Conservation (phyloP, 1,140 invertebrate genomes). For the Papilio polytes region DNA sequence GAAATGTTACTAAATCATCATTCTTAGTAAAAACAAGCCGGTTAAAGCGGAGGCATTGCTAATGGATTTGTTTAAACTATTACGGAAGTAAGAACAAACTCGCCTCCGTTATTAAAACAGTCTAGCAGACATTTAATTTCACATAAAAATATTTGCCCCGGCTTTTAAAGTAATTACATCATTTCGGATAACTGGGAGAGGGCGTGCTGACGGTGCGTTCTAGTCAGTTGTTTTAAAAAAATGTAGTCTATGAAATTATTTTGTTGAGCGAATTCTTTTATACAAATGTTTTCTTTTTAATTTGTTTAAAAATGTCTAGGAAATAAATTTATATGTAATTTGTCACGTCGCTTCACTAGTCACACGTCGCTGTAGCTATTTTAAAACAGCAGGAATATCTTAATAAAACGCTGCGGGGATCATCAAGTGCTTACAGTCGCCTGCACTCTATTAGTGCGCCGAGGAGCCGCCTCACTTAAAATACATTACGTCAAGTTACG, state of each 20-base stretch:
- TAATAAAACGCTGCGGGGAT: constrained; percentile 38
- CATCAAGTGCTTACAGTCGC: constrained; percentile 43
- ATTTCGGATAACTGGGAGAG: constrained; percentile 50
- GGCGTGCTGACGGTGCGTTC: constrained; percentile 47
- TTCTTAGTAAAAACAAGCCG: constrained; percentile 37
- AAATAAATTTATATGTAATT: no score
- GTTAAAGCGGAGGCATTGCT: constrained; percentile 42
- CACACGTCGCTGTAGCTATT: no score
- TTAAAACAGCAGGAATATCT: not conserved
- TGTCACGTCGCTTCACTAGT: no score
- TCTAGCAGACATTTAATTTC: constrained; percentile 55
- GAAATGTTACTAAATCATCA: constrained; percentile 26
- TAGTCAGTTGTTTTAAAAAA: not conserved
- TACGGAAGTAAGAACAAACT: constrained; percentile 46
- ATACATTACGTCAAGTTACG: constrained; percentile 60
- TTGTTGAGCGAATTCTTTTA: no score
- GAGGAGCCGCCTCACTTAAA: constrained; percentile 60
- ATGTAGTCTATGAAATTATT: not conserved
- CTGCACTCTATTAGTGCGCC: constrained; percentile 57
- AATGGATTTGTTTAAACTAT: constrained; percentile 69
- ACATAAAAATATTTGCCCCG: constrained; percentile 71
- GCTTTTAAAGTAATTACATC: constrained; percentile 77
- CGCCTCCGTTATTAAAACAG: constrained; percentile 52
- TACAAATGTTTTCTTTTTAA: no score
- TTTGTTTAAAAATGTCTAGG: no score